These are phyloP conservation scores for Meriones psammophilus DNA, from an alignment of 2,797 vertebrate species.

Conservation along the genomic window DNA sequence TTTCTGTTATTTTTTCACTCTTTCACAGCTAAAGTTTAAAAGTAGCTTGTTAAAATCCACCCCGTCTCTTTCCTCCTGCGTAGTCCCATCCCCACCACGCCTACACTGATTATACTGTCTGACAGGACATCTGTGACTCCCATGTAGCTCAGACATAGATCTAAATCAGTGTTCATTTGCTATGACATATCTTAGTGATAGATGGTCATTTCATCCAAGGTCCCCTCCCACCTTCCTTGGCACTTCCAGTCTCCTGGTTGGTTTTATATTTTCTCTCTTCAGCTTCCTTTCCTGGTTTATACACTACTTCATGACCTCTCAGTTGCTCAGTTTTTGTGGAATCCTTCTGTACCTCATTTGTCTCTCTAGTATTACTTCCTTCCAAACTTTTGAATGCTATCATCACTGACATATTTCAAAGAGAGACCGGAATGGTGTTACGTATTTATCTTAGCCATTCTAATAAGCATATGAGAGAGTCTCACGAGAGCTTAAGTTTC, in stretches of 20 bases:
- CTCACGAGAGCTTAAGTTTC: background rate
- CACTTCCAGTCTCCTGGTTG: background rate
- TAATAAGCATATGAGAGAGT: background rate
- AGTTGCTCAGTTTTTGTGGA: background rate
- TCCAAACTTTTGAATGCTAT: background rate
- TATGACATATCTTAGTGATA: background rate
- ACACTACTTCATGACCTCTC: background rate
- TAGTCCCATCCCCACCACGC: background rate
- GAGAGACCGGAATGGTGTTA: background rate
- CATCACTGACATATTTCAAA: background rate
- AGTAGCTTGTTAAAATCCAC: background rate
- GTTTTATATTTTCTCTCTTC: background rate
- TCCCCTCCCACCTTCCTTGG: background rate
- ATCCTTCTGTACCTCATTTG: background rate
- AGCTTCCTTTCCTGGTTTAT: background rate
- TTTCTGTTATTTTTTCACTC: background rate
- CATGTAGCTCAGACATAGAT: background rate
- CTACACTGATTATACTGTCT: background rate
- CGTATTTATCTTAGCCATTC: conserved; percentile 32
- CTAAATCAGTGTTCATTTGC: background rate
- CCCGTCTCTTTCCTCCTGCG: background rate
- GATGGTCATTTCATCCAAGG: background rate
- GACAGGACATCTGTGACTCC: background rate
- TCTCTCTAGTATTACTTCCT: background rate
- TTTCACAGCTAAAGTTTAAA: background rate